Evolutionary conservation across 1,140 invertebrate species (phyloP).

Genomic region (Drosophila paulistorum): DNA sequence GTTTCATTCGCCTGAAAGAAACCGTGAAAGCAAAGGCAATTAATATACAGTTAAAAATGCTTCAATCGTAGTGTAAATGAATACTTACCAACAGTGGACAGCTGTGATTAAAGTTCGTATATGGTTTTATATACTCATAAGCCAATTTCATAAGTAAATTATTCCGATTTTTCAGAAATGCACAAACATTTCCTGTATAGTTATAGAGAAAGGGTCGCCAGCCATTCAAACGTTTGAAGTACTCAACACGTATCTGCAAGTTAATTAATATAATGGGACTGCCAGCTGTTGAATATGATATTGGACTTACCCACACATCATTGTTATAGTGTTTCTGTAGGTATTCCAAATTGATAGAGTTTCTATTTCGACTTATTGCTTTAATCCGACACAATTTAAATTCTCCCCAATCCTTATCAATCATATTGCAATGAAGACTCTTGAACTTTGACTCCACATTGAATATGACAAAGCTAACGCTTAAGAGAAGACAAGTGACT

Average conservation of each 20-base stretch:
- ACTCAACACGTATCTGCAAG: slow-evolving; percentile 5
- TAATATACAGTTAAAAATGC: too few relatives aligned
- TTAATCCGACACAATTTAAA: slow-evolving; percentile 34
- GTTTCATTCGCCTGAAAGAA: not conserved
- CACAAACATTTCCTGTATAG: slow-evolving; percentile 4
- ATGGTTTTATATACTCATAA: not conserved
- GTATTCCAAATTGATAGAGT: slow-evolving; percentile 28
- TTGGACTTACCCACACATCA: slow-evolving; percentile 21
- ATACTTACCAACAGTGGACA: not conserved
- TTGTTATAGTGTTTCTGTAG: slow-evolving; percentile 1
- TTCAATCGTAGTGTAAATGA: too few relatives aligned
- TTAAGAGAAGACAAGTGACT: not conserved
- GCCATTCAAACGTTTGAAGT: slow-evolving; percentile 3
- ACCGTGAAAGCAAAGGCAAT: too few relatives aligned
- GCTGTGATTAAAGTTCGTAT: not conserved
- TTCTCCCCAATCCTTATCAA: slow-evolving; percentile 17
- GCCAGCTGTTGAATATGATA: too few relatives aligned
- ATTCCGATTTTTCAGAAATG: not conserved
- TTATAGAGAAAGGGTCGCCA: not conserved
- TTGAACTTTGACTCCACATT: slow-evolving; percentile 38
- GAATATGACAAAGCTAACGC: not conserved
- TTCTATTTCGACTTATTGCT: slow-evolving; percentile 34
- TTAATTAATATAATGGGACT: too few relatives aligned
- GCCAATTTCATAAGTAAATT: not conserved
- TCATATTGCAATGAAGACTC: slow-evolving; percentile 28